Evolutionary conservation across 2,888 invertebrate species (phyloP), one percentile per base, ranked within the genome.

Genomic region (Cheiracanthium punctorium): DNA sequence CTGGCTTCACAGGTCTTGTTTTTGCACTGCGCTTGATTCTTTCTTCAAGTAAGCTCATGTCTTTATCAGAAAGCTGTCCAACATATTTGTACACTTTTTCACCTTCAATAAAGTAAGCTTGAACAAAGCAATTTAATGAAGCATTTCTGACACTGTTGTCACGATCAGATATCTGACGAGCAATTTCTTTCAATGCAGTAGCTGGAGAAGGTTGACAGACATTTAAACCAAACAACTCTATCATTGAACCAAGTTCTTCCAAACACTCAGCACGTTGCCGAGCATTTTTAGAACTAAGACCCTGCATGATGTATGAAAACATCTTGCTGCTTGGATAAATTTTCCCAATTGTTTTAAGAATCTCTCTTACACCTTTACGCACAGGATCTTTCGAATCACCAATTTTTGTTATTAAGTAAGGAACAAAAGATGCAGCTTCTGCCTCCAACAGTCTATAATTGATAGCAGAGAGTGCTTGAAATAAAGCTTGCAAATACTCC

Each of bases 371-470:
- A 43, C 96, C 96, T 91, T 96, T 95, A 24, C 98, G 94, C 0
- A 99, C 97, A 14, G 97, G 94, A 92, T 99, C 98, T 92, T 99
- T 99, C 0, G 98, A 96, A 92, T 99, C 98, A 1, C 98, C 99
- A 87, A 97, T 91, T 80, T 89, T 89, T 28, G 96, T 93, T 75
- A 99, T 94, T 37, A 99, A 93, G 92, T 98, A 99, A 0, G 99
- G 99, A 90, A 99, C 94, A 91, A 99, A 99, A 33, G 97, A 95
- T 73, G 95, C 94, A 0, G 98, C 98, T 92, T 99, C 98, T 90
- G 95, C 95, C 90, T 98, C 98, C 0, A 95, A 93, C 93, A 99
- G 94, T 58, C 95, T 95, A 91, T 98, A 98, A 88, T 95, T 95
- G 88, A 94, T 94, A 58, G 95, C 95, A 70, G 95, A 95, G 37